Evolutionary conservation across 2,888 invertebrate genomes (phyloP).

Genomic region (Tenthredo mesomela): DNA sequence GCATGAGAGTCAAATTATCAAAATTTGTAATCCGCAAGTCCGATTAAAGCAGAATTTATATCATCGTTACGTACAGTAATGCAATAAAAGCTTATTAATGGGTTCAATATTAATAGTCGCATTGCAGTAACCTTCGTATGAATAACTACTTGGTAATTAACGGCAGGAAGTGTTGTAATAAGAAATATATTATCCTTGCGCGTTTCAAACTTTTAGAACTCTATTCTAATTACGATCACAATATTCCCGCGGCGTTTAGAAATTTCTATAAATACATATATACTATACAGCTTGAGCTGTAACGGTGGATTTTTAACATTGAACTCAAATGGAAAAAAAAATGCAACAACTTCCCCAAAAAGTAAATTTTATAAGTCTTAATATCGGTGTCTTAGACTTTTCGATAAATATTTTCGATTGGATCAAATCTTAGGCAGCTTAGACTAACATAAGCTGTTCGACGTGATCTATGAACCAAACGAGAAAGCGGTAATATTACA

Average conservation of each 20-base stretch:
- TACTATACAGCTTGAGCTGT: neutral
- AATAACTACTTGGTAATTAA: slow-evolving; percentile 10
- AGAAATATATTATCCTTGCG: neutral
- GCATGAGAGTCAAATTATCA: neutral
- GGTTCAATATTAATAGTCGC: neutral
- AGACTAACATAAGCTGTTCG: neutral
- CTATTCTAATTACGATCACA: neutral
- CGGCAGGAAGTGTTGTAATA: slow-evolving; percentile 34
- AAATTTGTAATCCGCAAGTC: neutral
- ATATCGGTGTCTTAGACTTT: neutral
- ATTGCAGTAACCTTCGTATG: neutral
- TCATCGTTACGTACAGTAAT: neutral
- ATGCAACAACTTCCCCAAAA: neutral
- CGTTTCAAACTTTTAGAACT: neutral
- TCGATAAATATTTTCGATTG: neutral
- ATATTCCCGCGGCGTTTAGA: neutral
- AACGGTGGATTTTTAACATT: neutral
- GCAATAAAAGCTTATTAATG: neutral
- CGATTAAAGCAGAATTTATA: neutral
- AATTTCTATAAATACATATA: neutral
- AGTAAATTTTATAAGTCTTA: neutral
- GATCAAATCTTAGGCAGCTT: neutral
- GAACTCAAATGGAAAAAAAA: slow-evolving; percentile 34
- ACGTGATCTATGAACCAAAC: slow-evolving; percentile 35
- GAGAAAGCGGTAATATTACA: slow-evolving; percentile 16